These are phyloP conservation scores for Drosophila mayri DNA, from an alignment of 1,140 invertebrate species.

Conservation along the genomic window DNA sequence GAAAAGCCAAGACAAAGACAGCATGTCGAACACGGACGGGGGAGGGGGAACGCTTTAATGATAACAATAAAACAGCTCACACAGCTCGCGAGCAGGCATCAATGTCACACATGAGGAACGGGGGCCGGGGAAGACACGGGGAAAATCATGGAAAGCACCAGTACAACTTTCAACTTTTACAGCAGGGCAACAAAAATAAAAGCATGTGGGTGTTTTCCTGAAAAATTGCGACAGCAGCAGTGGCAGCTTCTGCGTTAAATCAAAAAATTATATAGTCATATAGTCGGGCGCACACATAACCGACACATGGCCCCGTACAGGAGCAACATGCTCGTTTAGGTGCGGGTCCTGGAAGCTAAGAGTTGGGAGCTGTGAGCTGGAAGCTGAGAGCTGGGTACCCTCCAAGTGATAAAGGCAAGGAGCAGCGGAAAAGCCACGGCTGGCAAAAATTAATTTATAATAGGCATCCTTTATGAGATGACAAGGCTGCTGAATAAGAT, in stretches of 20 bases:
- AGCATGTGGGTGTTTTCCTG: slow-evolving; percentile 71
- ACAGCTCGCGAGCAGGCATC: slow-evolving; percentile 61
- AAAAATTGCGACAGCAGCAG: slow-evolving; percentile 80
- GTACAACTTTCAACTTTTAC: slow-evolving; percentile 70
- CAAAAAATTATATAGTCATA: slow-evolving; percentile 84
- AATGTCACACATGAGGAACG: slow-evolving; percentile 63
- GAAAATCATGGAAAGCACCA: slow-evolving; percentile 34
- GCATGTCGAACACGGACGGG: slow-evolving; percentile 39
- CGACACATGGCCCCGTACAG: slow-evolving; percentile 28
- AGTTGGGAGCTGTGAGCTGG: not conserved
- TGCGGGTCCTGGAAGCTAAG: slow-evolving; percentile 25
- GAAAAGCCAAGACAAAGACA: slow-evolving; percentile 45
- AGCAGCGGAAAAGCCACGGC: slow-evolving; percentile 52
- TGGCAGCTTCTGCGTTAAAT: slow-evolving; percentile 69
- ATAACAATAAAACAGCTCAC: slow-evolving; percentile 80
- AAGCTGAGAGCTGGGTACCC: not conserved
- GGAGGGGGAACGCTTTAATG: slow-evolving; percentile 73
- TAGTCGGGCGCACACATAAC: slow-evolving; percentile 60
- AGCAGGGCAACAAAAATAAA: slow-evolving; percentile 56
- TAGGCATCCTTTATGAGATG: slow-evolving; percentile 84
- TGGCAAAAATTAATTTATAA: slow-evolving; percentile 84
- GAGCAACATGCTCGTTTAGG: slow-evolving; percentile 67
- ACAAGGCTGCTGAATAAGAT: slow-evolving; percentile 82
- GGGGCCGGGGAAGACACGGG: not conserved
- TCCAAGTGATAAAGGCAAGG: slow-evolving; percentile 64